Percentiles rank a stretch among this genome's conserved stretches.
phyloP scores from a whole-genome alignment of 2,113 vertebrate genomes.

The Ameiurus melas region DNA sequence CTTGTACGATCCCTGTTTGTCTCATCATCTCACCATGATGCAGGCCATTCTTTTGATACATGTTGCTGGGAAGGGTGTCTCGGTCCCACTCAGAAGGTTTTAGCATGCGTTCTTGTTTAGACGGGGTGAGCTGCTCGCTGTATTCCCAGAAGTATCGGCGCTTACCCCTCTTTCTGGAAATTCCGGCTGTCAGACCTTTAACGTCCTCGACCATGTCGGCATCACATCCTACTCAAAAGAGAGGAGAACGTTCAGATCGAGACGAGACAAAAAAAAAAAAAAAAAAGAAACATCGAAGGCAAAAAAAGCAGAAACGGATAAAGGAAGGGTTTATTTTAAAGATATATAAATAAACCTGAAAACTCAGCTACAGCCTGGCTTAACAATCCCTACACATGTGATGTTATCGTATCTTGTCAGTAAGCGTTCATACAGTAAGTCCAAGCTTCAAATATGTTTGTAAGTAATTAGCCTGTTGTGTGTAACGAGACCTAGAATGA shows the following conservation, averaged over 20 bases:
- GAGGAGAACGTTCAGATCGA: background rate
- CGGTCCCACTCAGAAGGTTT: conserved; percentile 93
- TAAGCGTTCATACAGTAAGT: background rate
- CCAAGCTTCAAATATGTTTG: background rate
- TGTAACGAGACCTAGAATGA: background rate
- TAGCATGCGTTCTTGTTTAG: conserved; percentile 92
- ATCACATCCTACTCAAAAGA: conserved; percentile 83
- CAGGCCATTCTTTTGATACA: conserved; percentile 97
- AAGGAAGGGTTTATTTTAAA: background rate
- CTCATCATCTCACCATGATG: conserved; percentile 78
- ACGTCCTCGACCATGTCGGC: conserved; percentile 90
- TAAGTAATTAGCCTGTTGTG: background rate
- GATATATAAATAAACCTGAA: background rate
- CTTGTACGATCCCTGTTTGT: background rate
- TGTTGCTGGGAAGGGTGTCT: conserved; percentile 94
- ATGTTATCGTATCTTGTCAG: background rate
- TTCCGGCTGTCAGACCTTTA: conserved; percentile 88
- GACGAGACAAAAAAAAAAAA: background rate
- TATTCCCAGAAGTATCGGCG: conserved; percentile 98
- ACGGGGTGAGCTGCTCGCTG: conserved; percentile 90
- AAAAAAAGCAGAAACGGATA: background rate
- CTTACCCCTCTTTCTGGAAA: conserved; percentile 92
- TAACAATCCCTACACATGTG: background rate
- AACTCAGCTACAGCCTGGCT: background rate
- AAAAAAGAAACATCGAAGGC: background rate